Evolutionary conservation across 1,140 invertebrate genomes (phyloP), one percentile per base, ranked within the genome.

Genomic region (Lepidurus apus): DNA sequence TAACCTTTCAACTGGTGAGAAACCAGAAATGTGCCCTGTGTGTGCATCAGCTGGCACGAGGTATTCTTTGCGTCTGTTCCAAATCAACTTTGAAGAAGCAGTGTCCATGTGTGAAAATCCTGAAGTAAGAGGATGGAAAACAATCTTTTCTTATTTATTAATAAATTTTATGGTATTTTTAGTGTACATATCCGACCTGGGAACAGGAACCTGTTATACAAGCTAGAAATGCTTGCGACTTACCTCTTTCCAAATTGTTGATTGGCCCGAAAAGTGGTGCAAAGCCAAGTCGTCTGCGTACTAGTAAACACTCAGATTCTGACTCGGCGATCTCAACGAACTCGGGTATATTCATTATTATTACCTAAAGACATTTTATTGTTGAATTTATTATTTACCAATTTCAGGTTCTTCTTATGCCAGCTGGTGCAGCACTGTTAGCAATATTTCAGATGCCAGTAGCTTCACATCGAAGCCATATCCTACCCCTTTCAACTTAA

Each of bases 61-160:
- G 53, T 65, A n/a, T 65, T 9, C 53, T 17, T 21, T 65, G 9
- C 53, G 53, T 1, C 53, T 65, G 6, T 65, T 65, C 3, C 53
- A 65, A 21, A 65, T 65, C 53, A 65, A 65, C 13, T 65, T 65
- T 21, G 53, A 65, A 21, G 53, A 65, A 65, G 53, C 53, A 9
- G 53, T 65, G 17, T 65, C 53, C 53, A 65, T 65, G 53, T 65
- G 53, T 65, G 53, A 65, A 65, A 65, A 65, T 17, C 53, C 53
- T 1, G 53, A 65, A 65, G 53, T 65, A 65, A 65, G 21, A 13
- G 3, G 9, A 11, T 65, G 1, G 17, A n/a, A 65, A 13, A 7
- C 21, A 21, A 65, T 6, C 21, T 21, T n/a, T 21, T 65, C 9
- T 65, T 65, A 17, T 65, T 21, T 17, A 13, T 65, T n/a, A 65